phyloP scores from a whole-genome alignment of 2,888 invertebrate genomes.

The Phymatocera aterrima region DNA sequence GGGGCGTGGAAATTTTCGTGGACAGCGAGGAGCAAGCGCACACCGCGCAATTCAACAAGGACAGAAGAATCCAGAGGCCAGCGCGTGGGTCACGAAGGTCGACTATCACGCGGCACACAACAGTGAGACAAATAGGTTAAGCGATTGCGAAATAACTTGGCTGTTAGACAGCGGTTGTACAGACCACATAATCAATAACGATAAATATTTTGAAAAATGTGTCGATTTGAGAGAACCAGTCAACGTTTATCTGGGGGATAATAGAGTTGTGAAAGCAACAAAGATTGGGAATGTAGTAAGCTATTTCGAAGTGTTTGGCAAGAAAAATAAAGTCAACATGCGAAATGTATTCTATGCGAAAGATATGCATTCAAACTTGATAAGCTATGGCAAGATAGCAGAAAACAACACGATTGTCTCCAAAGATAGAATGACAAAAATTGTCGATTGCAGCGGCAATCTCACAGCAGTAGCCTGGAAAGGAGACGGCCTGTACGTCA shows the following conservation, averaged over 20 bases:
- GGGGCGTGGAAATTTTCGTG: slow-evolving; percentile 12
- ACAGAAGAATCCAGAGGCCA: slow-evolving; percentile 5
- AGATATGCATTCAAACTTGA: slow-evolving; percentile 50
- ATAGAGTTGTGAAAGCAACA: slow-evolving; percentile 47
- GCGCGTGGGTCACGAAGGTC: slow-evolving; percentile 1
- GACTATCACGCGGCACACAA: not conserved
- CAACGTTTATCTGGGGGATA: slow-evolving; percentile 50
- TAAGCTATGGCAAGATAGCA: slow-evolving; percentile 49
- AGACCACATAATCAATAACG: slow-evolving; percentile 50
- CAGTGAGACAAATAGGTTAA: slow-evolving; percentile 12
- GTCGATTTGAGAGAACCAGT: slow-evolving; percentile 44
- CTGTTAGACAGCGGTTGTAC: slow-evolving; percentile 51
- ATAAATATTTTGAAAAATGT: slow-evolving; percentile 41
- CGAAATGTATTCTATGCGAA: slow-evolving; percentile 46
- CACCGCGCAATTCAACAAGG: slow-evolving; percentile 33
- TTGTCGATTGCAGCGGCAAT: slow-evolving; percentile 37
- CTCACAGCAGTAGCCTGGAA: slow-evolving; percentile 44
- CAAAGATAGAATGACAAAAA: slow-evolving; percentile 26
- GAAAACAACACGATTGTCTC: slow-evolving; percentile 46
- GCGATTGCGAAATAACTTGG: slow-evolving; percentile 37
- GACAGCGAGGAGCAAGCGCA: slow-evolving; percentile 32
- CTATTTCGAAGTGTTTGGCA: slow-evolving; percentile 40
- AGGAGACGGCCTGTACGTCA: slow-evolving; percentile 14
- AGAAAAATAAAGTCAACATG: slow-evolving; percentile 34
- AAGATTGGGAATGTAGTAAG: slow-evolving; percentile 46